These are phyloP conservation scores for Tipula unca DNA, from an alignment of 2,888 invertebrate genomes.

Conservation along the genomic window DNA sequence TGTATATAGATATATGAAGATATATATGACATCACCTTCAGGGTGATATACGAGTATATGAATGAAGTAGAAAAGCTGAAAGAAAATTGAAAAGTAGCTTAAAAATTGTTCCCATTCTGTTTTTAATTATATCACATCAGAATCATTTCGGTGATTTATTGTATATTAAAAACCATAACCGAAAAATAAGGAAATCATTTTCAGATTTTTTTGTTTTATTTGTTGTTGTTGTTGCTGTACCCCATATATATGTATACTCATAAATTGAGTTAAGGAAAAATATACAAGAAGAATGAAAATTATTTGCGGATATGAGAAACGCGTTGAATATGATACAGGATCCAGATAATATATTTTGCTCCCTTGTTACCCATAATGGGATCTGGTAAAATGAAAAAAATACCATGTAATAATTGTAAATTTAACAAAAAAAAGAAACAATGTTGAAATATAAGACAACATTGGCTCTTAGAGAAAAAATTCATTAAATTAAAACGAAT, in stretches of 20 bases:
- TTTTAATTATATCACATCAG: background rate
- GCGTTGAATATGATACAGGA: background rate
- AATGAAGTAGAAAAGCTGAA: background rate
- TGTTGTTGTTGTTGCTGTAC: background rate
- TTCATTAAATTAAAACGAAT: too few relatives aligned
- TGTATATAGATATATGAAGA: background rate
- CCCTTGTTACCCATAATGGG: background rate
- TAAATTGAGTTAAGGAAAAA: background rate
- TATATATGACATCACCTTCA: background rate
- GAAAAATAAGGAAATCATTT: background rate
- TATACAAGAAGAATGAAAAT: background rate
- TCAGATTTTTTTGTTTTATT: background rate
- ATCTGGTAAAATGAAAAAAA: background rate
- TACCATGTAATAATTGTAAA: background rate
- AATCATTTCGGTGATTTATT: background rate
- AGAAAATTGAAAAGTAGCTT: background rate
- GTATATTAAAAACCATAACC: slow-evolving; percentile 14
- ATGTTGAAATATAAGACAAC: background rate
- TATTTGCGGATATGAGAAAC: background rate
- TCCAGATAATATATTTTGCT: background rate
- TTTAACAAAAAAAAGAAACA: background rate
- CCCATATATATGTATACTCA: background rate
- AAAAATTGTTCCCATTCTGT: background rate
- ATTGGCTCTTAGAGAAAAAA: background rate
- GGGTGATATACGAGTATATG: background rate